Evolutionary conservation across 2,888 invertebrate genomes (phyloP).

Genomic region (Hololepta plana): DNA sequence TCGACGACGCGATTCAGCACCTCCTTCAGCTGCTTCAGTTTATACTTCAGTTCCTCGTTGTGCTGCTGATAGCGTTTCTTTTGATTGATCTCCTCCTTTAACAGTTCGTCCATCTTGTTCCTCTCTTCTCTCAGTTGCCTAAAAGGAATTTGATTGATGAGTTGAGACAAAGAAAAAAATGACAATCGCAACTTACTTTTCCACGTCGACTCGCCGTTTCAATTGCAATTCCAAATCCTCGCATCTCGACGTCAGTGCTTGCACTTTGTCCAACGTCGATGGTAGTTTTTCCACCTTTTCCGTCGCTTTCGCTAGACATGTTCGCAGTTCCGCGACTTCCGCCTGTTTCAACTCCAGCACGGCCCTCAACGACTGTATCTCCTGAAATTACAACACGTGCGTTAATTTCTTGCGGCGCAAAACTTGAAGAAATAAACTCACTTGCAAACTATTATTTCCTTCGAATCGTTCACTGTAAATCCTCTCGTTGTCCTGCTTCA

Average conservation of each 20-base stretch:
- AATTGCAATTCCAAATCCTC: slow-evolving; percentile 70
- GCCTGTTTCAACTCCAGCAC: slow-evolving; percentile 78
- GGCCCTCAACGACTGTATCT: slow-evolving; percentile 67
- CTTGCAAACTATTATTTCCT: slow-evolving; percentile 22
- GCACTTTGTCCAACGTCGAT: slow-evolving; percentile 52
- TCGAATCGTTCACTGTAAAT: slow-evolving; percentile 19
- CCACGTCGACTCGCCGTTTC: slow-evolving; percentile 48
- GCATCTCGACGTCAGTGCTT: slow-evolving; percentile 60
- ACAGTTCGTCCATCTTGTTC: slow-evolving; percentile 50
- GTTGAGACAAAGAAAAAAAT: background rate
- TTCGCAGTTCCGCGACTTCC: slow-evolving; percentile 62
- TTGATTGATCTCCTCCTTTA: slow-evolving; percentile 59
- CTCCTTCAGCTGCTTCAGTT: slow-evolving; percentile 65
- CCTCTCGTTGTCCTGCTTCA: slow-evolving; percentile 21
- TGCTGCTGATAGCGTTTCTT: slow-evolving; percentile 60
- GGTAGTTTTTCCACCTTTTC: slow-evolving; percentile 60
- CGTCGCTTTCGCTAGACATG: slow-evolving; percentile 47
- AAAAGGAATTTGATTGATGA: too few relatives aligned
- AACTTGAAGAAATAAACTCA: slow-evolving; percentile 10
- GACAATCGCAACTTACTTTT: slow-evolving; percentile 36
- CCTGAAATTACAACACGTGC: slow-evolving; percentile 16
- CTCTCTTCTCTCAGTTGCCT: slow-evolving; percentile 52
- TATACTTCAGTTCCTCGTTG: slow-evolving; percentile 81
- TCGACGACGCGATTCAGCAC: slow-evolving; percentile 31
- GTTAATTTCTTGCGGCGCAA: background rate